Evolutionary conservation across 2,797 vertebrate genomes (phyloP), one percentile per base, ranked within the genome.

Genomic region (Tympanoctomys barrerae): DNA sequence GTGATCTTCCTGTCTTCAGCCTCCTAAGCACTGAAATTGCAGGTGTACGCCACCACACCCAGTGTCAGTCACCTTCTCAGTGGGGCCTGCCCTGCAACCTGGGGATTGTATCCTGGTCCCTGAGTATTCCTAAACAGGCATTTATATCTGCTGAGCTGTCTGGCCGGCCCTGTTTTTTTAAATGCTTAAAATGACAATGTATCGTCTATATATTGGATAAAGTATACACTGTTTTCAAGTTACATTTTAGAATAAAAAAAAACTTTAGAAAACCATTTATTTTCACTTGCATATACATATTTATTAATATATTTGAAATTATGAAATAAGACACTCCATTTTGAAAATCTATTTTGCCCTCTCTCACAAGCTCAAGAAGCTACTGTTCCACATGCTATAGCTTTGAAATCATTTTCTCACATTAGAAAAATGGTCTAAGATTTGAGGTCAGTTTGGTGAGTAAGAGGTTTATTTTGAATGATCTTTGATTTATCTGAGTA

Each of bases 171-270:
- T 54, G 14, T 54, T 54, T 16, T 54, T 89, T 16, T 82, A 95
- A 64, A 89, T 24, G 9, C 52, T 93, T 83, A 80, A 62, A 24
- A 21, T 75, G 36, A 49, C 42, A 79, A 86, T 57, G 21, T 33
- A 22, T 70, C 22, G n/a, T 89, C 62, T 70, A 31, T 31, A 52
- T 33, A 12, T 42, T 49, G 75, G 13, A 83, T 28, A 70, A 13
- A 61, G n/a, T 39, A 78, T 31, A 1, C 4, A 13, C 66, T 71
- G 2, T 52, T 83, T 91, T 33, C 49, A 13, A 83, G 61, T 59
- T 64, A 59, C 70, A 26, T 64, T 75, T 93, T 33, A 94, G 28
- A 90, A 66, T 36, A 21, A 79, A 92, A 84, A 84, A 39, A 39
- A 39, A 4, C 88, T 89, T 79, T 59, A 5, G 22, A 94, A 94